Evolutionary conservation across 2,888 invertebrate species (phyloP).

Genomic region (Diachrysia chrysitis): DNA sequence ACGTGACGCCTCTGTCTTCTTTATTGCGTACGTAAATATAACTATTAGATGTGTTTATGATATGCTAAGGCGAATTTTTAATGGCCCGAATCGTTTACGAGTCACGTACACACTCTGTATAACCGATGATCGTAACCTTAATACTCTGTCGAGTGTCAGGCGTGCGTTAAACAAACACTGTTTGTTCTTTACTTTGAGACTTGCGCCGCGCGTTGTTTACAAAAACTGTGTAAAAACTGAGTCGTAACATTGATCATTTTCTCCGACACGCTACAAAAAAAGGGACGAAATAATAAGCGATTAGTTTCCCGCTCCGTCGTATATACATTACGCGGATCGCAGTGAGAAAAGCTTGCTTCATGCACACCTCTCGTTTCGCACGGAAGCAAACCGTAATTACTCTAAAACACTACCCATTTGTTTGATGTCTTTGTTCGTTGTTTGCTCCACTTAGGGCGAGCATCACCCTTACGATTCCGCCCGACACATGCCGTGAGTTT

Average conservation of each 20-base stretch:
- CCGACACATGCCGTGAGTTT: slow-evolving; percentile 85
- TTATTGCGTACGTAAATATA: slow-evolving; percentile 85
- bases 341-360: slow-evolving; percentile 71
- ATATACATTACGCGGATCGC: slow-evolving; percentile 71
- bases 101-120: slow-evolving; percentile 61
- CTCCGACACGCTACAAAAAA: slow-evolving; percentile 77
- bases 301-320: slow-evolving; percentile 73
- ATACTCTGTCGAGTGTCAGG: slow-evolving; percentile 57
- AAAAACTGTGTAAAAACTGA: slow-evolving; percentile 68
- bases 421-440: slow-evolving; percentile 89
- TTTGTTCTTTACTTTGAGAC: slow-evolving; percentile 66
- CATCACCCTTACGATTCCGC: slow-evolving; percentile 85
- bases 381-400: slow-evolving; percentile 88
- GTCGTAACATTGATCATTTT: slow-evolving; percentile 77
- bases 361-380: slow-evolving; percentile 86
- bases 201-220: slow-evolving; percentile 69
- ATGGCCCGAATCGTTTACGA: slow-evolving; percentile 73
- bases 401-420: slow-evolving; percentile 89
- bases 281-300: slow-evolving; percentile 78
- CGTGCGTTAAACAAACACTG: slow-evolving; percentile 57
- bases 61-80: slow-evolving; percentile 80
- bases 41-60: slow-evolving; percentile 84
- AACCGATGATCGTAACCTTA: slow-evolving; percentile 62
- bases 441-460: slow-evolving; percentile 88
- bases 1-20: slow-evolving; percentile 84